phyloP scores from a whole-genome alignment of 1,140 invertebrate species.

The Goniozus legneri region DNA sequence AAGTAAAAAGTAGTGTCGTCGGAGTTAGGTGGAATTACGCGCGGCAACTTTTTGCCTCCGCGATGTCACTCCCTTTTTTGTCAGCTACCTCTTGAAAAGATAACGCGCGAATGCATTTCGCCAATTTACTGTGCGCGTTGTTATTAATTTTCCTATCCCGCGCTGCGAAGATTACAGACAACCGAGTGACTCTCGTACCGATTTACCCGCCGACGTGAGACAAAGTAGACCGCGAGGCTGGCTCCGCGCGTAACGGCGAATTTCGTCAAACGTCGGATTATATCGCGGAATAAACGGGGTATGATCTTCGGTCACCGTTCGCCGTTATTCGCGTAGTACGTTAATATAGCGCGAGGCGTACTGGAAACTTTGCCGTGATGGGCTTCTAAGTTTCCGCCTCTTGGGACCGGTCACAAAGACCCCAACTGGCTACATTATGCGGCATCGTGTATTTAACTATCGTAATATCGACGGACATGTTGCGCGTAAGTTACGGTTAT shows the following conservation, averaged over 20 bases:
- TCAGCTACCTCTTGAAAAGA: too few species aligned
- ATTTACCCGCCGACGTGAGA: too few species aligned
- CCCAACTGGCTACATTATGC: constrained; percentile 7
- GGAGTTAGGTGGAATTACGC: constrained; percentile 11
- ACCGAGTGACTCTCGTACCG: too few species aligned
- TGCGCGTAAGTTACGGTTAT: constrained; percentile 25
- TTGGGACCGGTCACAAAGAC: constrained; percentile 14
- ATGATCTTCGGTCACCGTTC: not conserved
- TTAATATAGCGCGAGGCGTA: not conserved
- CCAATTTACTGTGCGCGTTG: too few species aligned
- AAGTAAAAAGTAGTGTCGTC: constrained; percentile 15
- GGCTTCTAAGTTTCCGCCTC: not conserved
- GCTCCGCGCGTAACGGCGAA: too few species aligned
- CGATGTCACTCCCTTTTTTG: too few species aligned
- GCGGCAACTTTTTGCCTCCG: too few species aligned
- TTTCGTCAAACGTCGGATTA: too few species aligned
- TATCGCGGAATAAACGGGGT: not conserved
- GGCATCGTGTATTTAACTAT: constrained; percentile 23
- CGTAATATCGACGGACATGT: constrained; percentile 28
- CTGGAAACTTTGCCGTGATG: not conserved
- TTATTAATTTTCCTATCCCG: too few species aligned
- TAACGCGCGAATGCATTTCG: too few species aligned
- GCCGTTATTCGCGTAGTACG: not conserved
- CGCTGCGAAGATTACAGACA: too few species aligned
- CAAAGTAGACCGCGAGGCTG: too few species aligned